phyloP scores from a whole-genome alignment of 2,113 vertebrate genomes.

The Entosphenus tridentatus region DNA sequence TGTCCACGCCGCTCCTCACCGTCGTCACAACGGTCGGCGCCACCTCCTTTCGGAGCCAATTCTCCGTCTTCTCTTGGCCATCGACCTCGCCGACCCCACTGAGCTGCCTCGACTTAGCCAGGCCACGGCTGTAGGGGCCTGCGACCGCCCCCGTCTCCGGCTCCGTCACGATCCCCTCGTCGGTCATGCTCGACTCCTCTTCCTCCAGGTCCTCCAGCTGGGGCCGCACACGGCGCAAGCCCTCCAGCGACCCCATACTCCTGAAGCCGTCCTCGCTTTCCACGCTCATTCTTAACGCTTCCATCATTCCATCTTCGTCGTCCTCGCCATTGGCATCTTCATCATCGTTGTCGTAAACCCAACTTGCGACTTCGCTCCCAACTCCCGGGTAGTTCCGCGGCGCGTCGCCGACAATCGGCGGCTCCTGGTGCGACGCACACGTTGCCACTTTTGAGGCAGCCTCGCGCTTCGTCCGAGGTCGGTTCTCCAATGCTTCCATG shows the following conservation, averaged over 20 bases:
- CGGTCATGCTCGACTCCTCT: conserved; percentile 62
- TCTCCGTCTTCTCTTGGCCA: conserved; percentile 9
- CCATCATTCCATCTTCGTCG: no score
- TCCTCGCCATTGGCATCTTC: no score
- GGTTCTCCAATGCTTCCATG: no score
- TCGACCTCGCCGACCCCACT: no score
- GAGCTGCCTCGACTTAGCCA: no score
- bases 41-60: conserved; percentile 11
- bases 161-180: conserved; percentile 87
- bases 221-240: conserved; percentile 23
- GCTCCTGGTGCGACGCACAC: no score
- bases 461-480: no score
- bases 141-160: conserved; percentile 26
- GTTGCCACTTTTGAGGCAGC: no score
- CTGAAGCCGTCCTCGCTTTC: conserved; percentile 15
- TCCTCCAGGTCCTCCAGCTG: conserved; percentile 54
- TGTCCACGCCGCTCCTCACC: conserved; percentile 19
- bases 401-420: no score
- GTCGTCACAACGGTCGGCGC: conserved; percentile 10
- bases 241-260: conserved; percentile 27
- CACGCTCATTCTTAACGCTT: not conserved
- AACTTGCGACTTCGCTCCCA: no score
- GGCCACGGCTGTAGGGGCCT: conserved; percentile 8
- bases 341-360: no score
- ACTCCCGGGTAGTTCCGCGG: no score